phyloP scores from a whole-genome alignment of 2,113 vertebrate genomes.

The Diadophis punctatus region DNA sequence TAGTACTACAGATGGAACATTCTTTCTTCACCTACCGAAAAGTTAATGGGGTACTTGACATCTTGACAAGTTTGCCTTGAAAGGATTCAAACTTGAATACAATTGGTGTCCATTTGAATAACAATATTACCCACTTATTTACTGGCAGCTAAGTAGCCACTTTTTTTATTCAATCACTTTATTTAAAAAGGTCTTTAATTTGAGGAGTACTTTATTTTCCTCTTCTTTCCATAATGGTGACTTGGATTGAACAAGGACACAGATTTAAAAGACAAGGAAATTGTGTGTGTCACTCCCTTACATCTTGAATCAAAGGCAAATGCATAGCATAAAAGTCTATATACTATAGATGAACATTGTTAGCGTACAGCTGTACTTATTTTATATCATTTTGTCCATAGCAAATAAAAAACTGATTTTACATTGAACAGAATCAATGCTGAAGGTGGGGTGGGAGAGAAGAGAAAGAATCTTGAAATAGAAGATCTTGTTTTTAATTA shows the following conservation, averaged over 20 bases:
- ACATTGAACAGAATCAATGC: background rate
- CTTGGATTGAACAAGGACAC: background rate
- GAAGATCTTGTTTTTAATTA: background rate
- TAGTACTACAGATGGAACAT: background rate
- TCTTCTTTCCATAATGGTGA: background rate
- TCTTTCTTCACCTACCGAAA: background rate
- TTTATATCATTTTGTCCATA: background rate
- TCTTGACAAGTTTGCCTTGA: conserved; percentile 10
- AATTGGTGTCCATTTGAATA: conserved; percentile 3
- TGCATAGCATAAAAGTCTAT: background rate
- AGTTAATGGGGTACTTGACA: background rate
- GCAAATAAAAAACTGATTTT: background rate
- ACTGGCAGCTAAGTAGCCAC: conserved; percentile 4
- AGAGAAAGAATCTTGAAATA: background rate
- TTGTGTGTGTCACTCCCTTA: background rate
- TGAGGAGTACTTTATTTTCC: background rate
- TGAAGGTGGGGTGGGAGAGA: background rate
- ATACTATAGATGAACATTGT: background rate
- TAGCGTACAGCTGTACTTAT: background rate
- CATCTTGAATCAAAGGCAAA: background rate
- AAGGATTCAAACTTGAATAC: background rate
- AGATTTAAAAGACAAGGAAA: background rate
- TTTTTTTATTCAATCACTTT: background rate
- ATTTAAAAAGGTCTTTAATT: conserved; percentile 11
- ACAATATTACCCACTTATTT: background rate